phyloP scores from a whole-genome alignment of 2,888 invertebrate species.

The Ametastegia equiseti region DNA sequence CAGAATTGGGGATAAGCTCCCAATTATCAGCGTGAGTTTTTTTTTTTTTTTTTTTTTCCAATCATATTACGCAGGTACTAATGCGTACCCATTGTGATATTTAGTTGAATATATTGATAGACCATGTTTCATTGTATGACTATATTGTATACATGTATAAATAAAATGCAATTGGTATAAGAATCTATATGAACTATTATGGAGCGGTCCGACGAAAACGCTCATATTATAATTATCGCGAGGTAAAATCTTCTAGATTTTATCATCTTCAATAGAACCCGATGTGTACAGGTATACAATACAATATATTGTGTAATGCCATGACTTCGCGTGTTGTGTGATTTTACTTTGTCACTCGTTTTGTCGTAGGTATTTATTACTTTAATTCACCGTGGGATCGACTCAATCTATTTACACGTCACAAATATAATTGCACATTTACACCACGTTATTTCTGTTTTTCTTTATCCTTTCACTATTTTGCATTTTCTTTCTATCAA shows the following conservation, averaged over 20 bases:
- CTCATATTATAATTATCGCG: too few relatives aligned
- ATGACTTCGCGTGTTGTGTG: background rate
- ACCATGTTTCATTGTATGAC: too few relatives aligned
- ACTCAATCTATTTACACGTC: background rate
- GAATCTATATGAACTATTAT: background rate
- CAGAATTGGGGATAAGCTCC: constrained; percentile 5
- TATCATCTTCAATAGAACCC: background rate
- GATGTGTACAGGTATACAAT: too few relatives aligned
- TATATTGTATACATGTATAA: too few relatives aligned
- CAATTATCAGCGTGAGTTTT: too few relatives aligned
- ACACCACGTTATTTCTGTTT: background rate
- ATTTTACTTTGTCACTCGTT: background rate
- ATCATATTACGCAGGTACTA: too few relatives aligned
- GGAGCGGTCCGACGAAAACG: background rate
- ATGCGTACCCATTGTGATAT: too few relatives aligned
- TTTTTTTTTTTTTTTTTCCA: too few relatives aligned
- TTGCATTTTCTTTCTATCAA: background rate
- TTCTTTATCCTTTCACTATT: background rate
- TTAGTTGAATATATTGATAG: too few relatives aligned
- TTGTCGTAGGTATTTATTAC: background rate
- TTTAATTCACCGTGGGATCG: background rate
- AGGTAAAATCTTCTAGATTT: background rate
- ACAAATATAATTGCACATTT: background rate
- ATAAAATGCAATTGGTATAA: background rate
- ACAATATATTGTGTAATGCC: background rate